Evolutionary conservation across 2,797 vertebrate genomes (phyloP).

Genomic region (Parambassis ranga): DNA sequence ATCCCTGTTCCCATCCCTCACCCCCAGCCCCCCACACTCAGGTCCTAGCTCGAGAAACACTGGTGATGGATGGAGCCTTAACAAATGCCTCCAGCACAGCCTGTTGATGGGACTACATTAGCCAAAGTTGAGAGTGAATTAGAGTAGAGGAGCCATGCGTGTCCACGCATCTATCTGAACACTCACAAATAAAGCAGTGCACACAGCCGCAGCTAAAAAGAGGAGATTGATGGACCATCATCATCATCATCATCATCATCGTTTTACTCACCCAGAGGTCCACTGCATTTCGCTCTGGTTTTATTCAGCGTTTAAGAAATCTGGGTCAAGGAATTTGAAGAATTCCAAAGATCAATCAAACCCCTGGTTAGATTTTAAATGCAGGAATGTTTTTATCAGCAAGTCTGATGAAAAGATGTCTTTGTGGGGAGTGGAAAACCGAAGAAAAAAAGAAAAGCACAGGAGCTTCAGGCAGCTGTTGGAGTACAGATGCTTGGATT

Average conservation of each 20-base stretch:
- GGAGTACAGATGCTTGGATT: constrained; percentile 22
- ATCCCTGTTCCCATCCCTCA: constrained; percentile 24
- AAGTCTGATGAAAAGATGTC: background rate
- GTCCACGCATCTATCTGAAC: constrained; percentile 51
- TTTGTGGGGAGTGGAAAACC: background rate
- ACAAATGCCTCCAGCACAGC: constrained; percentile 49
- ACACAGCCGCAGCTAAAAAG: background rate
- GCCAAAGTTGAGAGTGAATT: constrained; percentile 58
- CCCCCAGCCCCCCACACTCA: constrained; percentile 1
- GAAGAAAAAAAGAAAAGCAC: background rate
- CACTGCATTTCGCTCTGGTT: background rate
- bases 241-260: background rate
- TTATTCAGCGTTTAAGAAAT: background rate
- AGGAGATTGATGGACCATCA: constrained; percentile 16
- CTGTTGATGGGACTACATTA: constrained; percentile 56
- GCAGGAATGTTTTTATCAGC: background rate
- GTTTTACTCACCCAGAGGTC: background rate
- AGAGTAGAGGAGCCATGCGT: constrained; percentile 41
- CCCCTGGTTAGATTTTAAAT: background rate
- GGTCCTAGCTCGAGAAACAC: constrained; percentile 32
- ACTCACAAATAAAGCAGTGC: constrained; percentile 19
- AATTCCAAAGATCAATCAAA: background rate
- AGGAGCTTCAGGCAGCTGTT: constrained; percentile 25
- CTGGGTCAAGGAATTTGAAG: background rate
- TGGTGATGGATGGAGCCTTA: constrained; percentile 64